Percentiles rank a stretch among this genome's conserved stretches.
These are phyloP conservation scores for Chrysolina oricalcia DNA, from an alignment of 2,888 invertebrate species.

Conservation along the genomic window DNA sequence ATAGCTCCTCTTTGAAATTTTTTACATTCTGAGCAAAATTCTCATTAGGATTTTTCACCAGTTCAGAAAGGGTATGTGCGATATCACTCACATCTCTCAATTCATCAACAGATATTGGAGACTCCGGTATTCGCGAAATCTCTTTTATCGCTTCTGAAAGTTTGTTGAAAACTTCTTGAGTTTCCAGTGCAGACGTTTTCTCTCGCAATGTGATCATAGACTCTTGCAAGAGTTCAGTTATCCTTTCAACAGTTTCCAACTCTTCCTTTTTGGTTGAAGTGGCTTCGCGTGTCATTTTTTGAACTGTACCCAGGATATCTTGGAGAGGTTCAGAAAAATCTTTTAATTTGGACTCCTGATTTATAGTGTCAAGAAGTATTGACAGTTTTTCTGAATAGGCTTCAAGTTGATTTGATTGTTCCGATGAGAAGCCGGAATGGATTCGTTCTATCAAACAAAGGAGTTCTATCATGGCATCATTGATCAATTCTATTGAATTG, in stretches of 20 bases:
- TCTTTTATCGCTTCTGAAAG: conserved; percentile 17
- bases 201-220: conserved; percentile 55
- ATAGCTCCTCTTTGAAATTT: conserved; percentile 8
- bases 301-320: conserved; percentile 64
- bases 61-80: background rate
- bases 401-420: conserved; percentile 52
- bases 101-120: conserved; percentile 51
- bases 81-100: conserved; percentile 55
- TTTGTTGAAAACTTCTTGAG: conserved; percentile 52
- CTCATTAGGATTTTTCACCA: background rate
- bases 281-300: conserved; percentile 62
- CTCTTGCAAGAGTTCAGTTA: conserved; percentile 27
- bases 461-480: conserved; percentile 63
- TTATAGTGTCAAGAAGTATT: conserved; percentile 64
- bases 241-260: conserved; percentile 42
- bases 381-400: conserved; percentile 55
- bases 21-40: background rate
- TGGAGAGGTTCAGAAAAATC: conserved; percentile 69
- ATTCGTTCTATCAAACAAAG: conserved; percentile 59
- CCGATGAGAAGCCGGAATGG: conserved; percentile 42
- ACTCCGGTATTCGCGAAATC: background rate
- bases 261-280: conserved; percentile 50
- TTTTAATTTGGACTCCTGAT: conserved; percentile 69
- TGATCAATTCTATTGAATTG: conserved; percentile 63
- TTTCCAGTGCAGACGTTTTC: conserved; percentile 46